phyloP scores from a whole-genome alignment of 2,113 vertebrate species.

The Ictalurus furcatus region DNA sequence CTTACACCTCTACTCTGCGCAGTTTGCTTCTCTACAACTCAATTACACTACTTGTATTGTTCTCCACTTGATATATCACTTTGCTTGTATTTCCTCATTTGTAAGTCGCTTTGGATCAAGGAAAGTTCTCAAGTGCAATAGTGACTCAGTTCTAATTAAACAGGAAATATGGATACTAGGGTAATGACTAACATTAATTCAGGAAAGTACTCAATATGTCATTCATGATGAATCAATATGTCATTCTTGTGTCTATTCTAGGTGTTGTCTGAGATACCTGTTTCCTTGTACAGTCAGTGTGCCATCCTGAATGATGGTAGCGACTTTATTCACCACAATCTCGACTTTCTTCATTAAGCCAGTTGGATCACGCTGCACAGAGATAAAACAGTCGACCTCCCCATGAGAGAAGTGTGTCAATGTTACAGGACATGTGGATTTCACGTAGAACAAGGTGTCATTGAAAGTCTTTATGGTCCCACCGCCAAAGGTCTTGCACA shows the following conservation, averaged over 20 bases:
- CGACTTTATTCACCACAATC: conserved; percentile 68
- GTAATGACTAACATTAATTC: neutral
- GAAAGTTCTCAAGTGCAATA: neutral
- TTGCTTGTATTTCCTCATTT: too few relatives aligned
- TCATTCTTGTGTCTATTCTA: neutral
- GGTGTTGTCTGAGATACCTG: conserved; percentile 54
- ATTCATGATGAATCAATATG: neutral
- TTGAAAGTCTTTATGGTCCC: conserved; percentile 65
- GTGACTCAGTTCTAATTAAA: neutral
- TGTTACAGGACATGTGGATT: conserved; percentile 62
- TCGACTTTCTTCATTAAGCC: conserved; percentile 63
- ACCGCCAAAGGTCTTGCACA: conserved; percentile 70
- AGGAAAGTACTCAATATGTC: too few relatives aligned
- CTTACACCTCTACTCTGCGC: too few relatives aligned
- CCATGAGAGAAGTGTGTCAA: conserved; percentile 66
- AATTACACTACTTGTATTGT: too few relatives aligned
- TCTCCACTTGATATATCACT: too few relatives aligned
- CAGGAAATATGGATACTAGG: too few relatives aligned
- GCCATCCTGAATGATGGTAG: conserved; percentile 61
- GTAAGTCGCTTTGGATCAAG: neutral
- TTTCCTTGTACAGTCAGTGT: conserved; percentile 58
- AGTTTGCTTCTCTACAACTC: too few relatives aligned
- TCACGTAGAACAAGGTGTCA: conserved; percentile 52
- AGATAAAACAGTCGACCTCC: conserved; percentile 62
- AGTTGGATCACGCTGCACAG: conserved; percentile 33